Base-by-base conservation (phyloP, 2,113 vertebrate genomes). In the Probosciger aterrimus region DNA sequence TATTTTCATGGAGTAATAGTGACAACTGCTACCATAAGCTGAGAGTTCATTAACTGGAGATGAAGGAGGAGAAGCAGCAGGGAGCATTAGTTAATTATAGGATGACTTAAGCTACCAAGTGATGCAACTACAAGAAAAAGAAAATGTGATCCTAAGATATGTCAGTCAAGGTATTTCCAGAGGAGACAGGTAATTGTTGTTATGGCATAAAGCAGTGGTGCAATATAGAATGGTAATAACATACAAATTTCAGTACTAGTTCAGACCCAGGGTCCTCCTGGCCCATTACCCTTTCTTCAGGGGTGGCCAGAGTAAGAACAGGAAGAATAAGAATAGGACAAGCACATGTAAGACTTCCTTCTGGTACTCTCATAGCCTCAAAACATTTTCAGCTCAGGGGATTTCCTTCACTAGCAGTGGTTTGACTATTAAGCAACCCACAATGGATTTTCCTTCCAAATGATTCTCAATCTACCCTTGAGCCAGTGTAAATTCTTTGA, bases 301-400 rank as follows among this genome's bases (percentile, higher is more conserved):
- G 33, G 1, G 53, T 57, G 57, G n/a, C 37, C 70, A 93, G 37
- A 52, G 43, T 28, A 79, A 84, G 94, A 97, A 95, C 84, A 91
- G 94, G 95, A 96, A 97, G 91, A 96, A 89, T 94, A 93, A 95
- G 83, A 92, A 92, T 71, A 97, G 65, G 92, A 62, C 47, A 52
- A 91, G 27, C 46, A 70, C 27, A 7, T 91, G 63, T 81, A 86
- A 89, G 62, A 93, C 93, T 96, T 97, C 95, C 83, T 63, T 95
- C 86, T 94, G 43, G 55, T 63, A 95, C 69, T 88, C 63, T 89
- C 64, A 60, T 44, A 91, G 81, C 46, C 74, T 91, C 3, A 2
- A 91, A 97, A 84, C 47, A 44, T 82, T 95, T 93, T 91, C 83
- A 92, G 78, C 78, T 85, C 25, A 57, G 93, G 95, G 95, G 81